Percentiles rank a stretch among this genome's conserved stretches.
These are phyloP conservation scores for Drosophila azteca DNA, from an alignment of 1,140 invertebrate genomes.

Conservation along the genomic window DNA sequence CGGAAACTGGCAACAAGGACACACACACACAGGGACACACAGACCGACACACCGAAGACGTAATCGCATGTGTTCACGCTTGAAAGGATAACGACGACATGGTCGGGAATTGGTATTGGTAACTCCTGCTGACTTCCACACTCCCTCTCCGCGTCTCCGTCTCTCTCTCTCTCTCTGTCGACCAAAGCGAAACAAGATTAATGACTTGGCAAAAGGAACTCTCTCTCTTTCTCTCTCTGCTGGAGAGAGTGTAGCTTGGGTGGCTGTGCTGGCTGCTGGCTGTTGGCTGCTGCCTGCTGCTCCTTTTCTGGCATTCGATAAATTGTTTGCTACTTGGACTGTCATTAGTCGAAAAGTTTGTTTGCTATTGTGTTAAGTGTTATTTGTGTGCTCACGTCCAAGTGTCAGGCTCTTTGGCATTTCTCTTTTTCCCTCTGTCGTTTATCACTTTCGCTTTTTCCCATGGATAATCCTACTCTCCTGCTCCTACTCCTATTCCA, in stretches of 20 bases:
- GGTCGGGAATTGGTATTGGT: constrained; percentile 48
- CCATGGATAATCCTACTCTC: constrained; percentile 38
- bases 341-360: constrained; percentile 83
- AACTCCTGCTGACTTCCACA: constrained; percentile 32
- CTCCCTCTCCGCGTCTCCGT: constrained; percentile 9
- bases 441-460: constrained; percentile 74
- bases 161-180: constrained; percentile 20
- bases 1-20: constrained; percentile 72
- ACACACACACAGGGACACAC: constrained; percentile 28
- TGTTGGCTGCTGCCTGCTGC: not conserved
- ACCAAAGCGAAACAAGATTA: constrained; percentile 80
- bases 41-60: constrained; percentile 66
- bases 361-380: constrained; percentile 83
- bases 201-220: constrained; percentile 76
- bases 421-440: constrained; percentile 45
- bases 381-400: constrained; percentile 80
- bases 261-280: constrained; percentile 35
- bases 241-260: constrained; percentile 24
- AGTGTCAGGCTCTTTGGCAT: constrained; percentile 68
- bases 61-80: constrained; percentile 83
- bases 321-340: constrained; percentile 82
- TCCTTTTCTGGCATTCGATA: constrained; percentile 69
- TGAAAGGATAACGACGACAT: constrained; percentile 79
- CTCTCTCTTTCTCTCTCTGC: constrained; percentile 15
- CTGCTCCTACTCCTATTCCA: no score